These are phyloP conservation scores for Microctenopoma lineatum DNA, from an alignment of 2,797 vertebrate genomes.

Conservation along the genomic window DNA sequence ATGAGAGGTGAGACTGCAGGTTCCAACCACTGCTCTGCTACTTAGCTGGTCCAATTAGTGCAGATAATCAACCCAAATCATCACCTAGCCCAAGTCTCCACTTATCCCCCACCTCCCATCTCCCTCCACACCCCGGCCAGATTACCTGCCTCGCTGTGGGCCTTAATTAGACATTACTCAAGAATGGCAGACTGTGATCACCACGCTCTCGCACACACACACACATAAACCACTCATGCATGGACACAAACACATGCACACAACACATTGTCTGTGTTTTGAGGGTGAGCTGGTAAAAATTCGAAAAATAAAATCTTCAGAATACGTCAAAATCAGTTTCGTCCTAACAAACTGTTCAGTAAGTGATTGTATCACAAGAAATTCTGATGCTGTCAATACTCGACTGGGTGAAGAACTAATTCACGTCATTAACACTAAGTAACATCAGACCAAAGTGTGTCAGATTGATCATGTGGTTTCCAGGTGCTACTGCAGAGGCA, in stretches of 20 bases:
- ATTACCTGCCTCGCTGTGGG: conserved; percentile 72
- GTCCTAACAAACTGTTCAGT: not conserved
- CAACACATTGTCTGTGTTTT: conserved; percentile 40
- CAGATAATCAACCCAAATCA: conserved; percentile 81
- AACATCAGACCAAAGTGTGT: no score
- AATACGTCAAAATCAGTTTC: not conserved
- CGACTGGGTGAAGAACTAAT: not conserved
- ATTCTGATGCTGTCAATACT: not conserved
- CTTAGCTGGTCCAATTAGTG: conserved; percentile 78
- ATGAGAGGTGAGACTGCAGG: conserved; percentile 80
- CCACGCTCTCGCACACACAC: conserved; percentile 7
- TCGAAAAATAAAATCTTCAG: not conserved
- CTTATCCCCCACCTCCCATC: conserved; percentile 44
- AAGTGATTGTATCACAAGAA: not conserved
- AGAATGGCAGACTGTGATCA: conserved; percentile 71
- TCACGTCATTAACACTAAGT: no score
- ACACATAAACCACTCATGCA: conserved; percentile 15
- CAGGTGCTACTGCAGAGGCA: no score
- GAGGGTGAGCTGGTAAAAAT: not conserved
- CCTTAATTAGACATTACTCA: conserved; percentile 77
- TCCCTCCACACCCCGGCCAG: conserved; percentile 47
- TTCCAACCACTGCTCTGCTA: conserved; percentile 64
- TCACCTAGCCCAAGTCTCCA: conserved; percentile 69
- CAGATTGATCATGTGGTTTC: no score
- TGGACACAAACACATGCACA: conserved; percentile 7